These are phyloP conservation scores for Sebastes taczanowskii DNA, from an alignment of 2,797 vertebrate species.

Conservation along the genomic window DNA sequence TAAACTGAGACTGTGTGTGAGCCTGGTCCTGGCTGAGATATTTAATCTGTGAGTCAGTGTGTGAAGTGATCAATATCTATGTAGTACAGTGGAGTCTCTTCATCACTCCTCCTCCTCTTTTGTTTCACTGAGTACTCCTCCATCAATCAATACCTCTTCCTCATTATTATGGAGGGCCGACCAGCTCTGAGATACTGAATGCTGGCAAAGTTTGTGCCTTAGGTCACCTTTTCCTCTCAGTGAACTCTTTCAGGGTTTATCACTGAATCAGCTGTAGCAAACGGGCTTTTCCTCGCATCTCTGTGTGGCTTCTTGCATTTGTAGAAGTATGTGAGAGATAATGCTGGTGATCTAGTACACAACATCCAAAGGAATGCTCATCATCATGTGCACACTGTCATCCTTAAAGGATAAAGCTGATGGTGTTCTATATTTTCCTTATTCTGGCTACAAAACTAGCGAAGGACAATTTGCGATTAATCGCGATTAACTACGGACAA, in stretches of 20 bases:
- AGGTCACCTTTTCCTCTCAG: background rate
- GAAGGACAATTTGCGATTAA: too few species aligned
- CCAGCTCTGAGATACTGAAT: background rate
- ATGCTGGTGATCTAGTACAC: background rate
- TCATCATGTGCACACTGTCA: background rate
- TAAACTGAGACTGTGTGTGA: background rate
- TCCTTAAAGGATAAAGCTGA: background rate
- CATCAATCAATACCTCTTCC: conserved; percentile 10
- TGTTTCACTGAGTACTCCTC: conserved; percentile 1
- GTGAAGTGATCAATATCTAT: conserved; percentile 32
- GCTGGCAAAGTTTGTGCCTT: background rate
- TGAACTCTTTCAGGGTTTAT: background rate
- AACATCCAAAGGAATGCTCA: background rate
- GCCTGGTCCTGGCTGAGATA: background rate
- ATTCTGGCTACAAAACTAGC: too few species aligned
- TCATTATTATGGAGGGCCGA: background rate
- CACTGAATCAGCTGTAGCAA: background rate
- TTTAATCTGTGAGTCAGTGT: conserved; percentile 14
- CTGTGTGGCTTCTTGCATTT: background rate
- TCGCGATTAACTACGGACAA: too few species aligned
- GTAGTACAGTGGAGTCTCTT: conserved; percentile 9
- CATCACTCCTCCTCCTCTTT: background rate
- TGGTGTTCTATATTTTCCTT: background rate
- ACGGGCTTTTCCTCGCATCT: background rate
- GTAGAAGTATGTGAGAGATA: background rate